Evolutionary conservation across 2,797 vertebrate genomes (phyloP), one percentile per base, ranked within the genome.

Genomic region (Sebastes hopkinsi): DNA sequence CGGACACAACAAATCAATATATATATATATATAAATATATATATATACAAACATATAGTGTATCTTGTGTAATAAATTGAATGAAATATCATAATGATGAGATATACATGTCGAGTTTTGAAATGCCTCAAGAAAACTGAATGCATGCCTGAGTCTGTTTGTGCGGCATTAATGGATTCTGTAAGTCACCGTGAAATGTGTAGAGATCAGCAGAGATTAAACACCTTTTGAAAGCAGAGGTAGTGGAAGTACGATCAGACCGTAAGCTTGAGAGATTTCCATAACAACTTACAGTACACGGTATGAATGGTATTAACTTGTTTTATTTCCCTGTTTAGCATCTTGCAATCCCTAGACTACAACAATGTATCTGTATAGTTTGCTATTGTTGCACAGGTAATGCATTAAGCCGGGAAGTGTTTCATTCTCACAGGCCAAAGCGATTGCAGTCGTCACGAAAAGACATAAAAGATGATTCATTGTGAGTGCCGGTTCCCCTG

Each of bases 381-480:
- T 55, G 12, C 75, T 8, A 64, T 64, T 77, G 27, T 59, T 34
- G 22, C 30, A 50, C 29, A 16, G 34, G 52, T 84, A 32, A 71
- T 18, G 22, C 56, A 76, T 30, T 67, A 36, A 29, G 22, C 65
- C 8, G 9, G 22, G 64, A 68, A 60, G 52, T 16, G 50, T 70
- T 69, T 65, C 27, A 27, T 54, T 22, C 30, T 23, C 18, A 18
- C 38, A 60, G 65, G 38, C 32, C 30, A 27, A 10, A 22, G 50
- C 23, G 22, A 59, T 56, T 67, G 77, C 60, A 55, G 36, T 54
- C 6, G n/a, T 42, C 67, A 66, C 64, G 32, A 23, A 46, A 29
- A 80, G 20, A 79, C 64, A 79, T 79, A 75, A 76, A 79, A 72
- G 67, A 64, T 79, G 62, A 82, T 72, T 85, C 74, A 87, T 67